Percentiles rank a stretch among this genome's conserved stretches.
These are phyloP conservation scores for Celastrina argiolus DNA, from an alignment of 2,888 invertebrate genomes.

Conservation along the genomic window DNA sequence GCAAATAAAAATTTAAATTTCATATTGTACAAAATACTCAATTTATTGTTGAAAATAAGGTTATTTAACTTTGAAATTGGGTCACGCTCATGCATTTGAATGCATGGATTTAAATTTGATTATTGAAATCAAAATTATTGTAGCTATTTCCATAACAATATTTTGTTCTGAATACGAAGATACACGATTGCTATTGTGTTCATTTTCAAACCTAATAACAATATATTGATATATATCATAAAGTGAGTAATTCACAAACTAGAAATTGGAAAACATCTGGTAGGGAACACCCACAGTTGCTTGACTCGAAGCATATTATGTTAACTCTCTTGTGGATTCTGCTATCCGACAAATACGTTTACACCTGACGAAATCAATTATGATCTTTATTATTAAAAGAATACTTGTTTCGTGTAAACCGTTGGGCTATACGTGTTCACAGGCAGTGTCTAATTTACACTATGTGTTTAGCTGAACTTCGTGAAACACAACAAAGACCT, in stretches of 20 bases:
- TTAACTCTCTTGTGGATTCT: slow-evolving; percentile 71
- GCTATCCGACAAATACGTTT: slow-evolving; percentile 47
- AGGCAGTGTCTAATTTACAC: slow-evolving; percentile 67
- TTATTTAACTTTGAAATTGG: slow-evolving; percentile 4
- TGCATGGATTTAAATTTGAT: slow-evolving; percentile 3
- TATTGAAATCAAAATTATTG: slow-evolving; percentile 3
- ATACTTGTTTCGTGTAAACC: slow-evolving; percentile 39
- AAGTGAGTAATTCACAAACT: not conserved
- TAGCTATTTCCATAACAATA: slow-evolving; percentile 12
- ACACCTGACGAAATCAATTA: slow-evolving; percentile 45
- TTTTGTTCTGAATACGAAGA: not conserved
- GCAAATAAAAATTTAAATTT: not conserved
- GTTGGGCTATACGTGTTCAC: slow-evolving; percentile 39
- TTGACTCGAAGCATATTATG: slow-evolving; percentile 63
- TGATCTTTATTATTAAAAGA: slow-evolving; percentile 45
- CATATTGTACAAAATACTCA: not conserved
- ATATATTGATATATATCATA: not conserved
- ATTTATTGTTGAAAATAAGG: slow-evolving; percentile 1
- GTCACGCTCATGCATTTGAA: slow-evolving; percentile 2
- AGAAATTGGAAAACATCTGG: slow-evolving; percentile 39
- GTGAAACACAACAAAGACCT: slow-evolving; percentile 70
- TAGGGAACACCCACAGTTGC: slow-evolving; percentile 72
- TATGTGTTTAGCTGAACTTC: slow-evolving; percentile 69
- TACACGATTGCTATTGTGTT: not conserved
- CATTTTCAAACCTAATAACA: not conserved